These are phyloP conservation scores for Cuculus canorus DNA, from an alignment of 2,797 vertebrate species.

Conservation along the genomic window DNA sequence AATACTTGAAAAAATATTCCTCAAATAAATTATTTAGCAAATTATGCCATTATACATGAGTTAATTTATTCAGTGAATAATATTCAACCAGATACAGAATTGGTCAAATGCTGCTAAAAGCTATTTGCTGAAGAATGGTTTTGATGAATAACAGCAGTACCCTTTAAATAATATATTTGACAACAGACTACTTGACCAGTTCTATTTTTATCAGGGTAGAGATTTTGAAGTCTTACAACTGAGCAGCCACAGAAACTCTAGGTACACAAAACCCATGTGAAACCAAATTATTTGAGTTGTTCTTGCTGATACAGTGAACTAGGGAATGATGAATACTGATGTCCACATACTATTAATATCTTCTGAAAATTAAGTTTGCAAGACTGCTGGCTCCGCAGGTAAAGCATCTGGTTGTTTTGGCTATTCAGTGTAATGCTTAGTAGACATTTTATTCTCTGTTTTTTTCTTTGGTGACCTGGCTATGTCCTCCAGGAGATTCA, in stretches of 20 bases:
- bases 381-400: not conserved
- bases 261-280: not conserved
- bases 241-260: not conserved
- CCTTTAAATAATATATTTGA: slow-evolving; percentile 15
- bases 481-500: not conserved
- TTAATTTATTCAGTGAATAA: slow-evolving; percentile 35
- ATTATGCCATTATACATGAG: slow-evolving; percentile 11
- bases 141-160: slow-evolving; percentile 22
- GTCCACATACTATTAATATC: not conserved
- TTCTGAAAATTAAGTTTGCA: not conserved
- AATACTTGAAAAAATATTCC: slow-evolving; percentile 25
- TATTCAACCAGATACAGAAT: not conserved
- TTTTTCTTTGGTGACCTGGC: not conserved
- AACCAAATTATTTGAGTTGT: not conserved
- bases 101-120: slow-evolving; percentile 33
- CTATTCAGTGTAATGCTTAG: not conserved
- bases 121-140: not conserved
- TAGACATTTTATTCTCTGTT: not conserved
- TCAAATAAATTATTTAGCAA: slow-evolving; percentile 47
- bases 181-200: not conserved
- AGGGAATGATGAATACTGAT: not conserved
- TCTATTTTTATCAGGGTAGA: slow-evolving; percentile 20
- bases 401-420: not conserved
- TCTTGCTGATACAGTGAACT: not conserved
- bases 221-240: not conserved